Evolutionary conservation across 2,888 invertebrate genomes (phyloP).

Genomic region (Biston stratarius): DNA sequence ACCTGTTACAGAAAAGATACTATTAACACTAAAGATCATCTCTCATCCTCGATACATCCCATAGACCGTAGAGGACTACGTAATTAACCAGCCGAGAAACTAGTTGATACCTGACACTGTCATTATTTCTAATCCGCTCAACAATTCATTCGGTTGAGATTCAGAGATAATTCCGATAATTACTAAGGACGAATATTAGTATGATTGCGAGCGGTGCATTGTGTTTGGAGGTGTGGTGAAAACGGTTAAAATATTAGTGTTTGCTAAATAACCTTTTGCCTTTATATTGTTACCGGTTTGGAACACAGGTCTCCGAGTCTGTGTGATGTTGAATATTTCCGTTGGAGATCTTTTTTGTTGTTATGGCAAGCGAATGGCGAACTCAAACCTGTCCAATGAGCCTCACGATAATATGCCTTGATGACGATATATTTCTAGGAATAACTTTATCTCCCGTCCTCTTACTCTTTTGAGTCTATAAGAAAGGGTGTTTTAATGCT

Average conservation of each 20-base stretch:
- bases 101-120: constrained; percentile 43
- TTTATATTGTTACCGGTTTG: constrained; percentile 75
- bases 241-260: constrained; percentile 62
- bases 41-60: constrained; percentile 51
- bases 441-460: constrained; percentile 31
- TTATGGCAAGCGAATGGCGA: constrained; percentile 54
- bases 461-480: background rate
- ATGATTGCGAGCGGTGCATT: constrained; percentile 36
- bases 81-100: constrained; percentile 48
- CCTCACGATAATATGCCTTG: constrained; percentile 59
- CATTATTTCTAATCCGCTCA: constrained; percentile 40
- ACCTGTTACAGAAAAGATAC: constrained; percentile 61
- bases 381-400: constrained; percentile 73
- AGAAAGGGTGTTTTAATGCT: background rate
- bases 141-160: constrained; percentile 27
- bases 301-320: constrained; percentile 57
- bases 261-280: constrained; percentile 76
- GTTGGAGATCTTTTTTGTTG: constrained; percentile 67
- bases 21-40: constrained; percentile 55
- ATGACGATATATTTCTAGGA: constrained; percentile 58
- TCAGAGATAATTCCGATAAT: constrained; percentile 18
- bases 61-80: constrained; percentile 49
- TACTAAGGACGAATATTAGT: constrained; percentile 15
- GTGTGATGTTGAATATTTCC: constrained; percentile 71
- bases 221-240: constrained; percentile 18